Evolutionary conservation across 2,797 vertebrate genomes (phyloP), one percentile per base, ranked within the genome.

Genomic region (Sebastes glaucus): DNA sequence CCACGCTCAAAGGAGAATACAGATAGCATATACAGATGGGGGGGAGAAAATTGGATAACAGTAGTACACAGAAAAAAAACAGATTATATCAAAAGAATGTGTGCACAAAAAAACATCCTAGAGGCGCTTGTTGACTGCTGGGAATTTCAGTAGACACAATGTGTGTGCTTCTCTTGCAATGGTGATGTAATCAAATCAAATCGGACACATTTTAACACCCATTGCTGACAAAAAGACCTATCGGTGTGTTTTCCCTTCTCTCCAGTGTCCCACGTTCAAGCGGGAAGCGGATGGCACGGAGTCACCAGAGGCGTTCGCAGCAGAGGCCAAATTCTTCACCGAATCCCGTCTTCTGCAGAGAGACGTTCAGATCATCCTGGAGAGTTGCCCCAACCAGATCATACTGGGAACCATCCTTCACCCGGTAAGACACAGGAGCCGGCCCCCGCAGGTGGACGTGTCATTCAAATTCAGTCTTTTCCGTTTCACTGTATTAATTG

Each of bases 271-370:
- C 60, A 96, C 97, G 0, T 99, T 99, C 92, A 98, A 96, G 80
- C 93, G 98, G 35, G 98, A 99, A 92, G 92, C 96, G 0, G 98
- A 99, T 0, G 96, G 97, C 18, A 85, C 94, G 0, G 98, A 99
- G 87, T 95, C 94, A 0, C 97, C 97, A 0, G 98, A 99, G 89
- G 77, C 98, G 0, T 99, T 99, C 3, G 98, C 98, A 1, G 98
- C 98, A 0, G 98, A 99, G 88, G 98, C 98, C 78, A 99, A 98
- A 85, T 99, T 99, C 93, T 99, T 99, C 94, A 99, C 98, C 0
- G 98, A 99, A 87, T 99, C 98, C 0, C 96, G 98, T 59, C 95
- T 99, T 67, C 96, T 99, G 57, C 98, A 99, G 94, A 95, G 98
- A 84, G 98, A 99, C 0, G 98, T 99, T 78, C 98, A 99, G 95